phyloP scores from a whole-genome alignment of 2,888 invertebrate genomes.

The Nymphalis c-album region DNA sequence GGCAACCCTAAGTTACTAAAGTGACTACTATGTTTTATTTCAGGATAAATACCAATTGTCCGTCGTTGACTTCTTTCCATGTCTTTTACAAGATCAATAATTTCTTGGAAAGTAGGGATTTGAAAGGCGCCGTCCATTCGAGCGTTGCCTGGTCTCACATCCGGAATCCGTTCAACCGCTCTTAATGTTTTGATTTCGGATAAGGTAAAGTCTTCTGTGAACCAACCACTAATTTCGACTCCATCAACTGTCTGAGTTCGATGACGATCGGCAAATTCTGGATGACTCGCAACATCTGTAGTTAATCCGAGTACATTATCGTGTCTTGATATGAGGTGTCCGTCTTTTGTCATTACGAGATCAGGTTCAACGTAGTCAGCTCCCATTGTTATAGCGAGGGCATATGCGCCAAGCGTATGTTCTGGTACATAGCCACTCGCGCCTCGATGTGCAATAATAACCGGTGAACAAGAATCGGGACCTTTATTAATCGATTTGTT shows the following conservation, averaged over 20 bases:
- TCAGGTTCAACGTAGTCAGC: slow-evolving; percentile 74
- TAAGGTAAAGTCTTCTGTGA: slow-evolving; percentile 73
- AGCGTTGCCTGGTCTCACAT: slow-evolving; percentile 64
- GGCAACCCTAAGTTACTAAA: slow-evolving; percentile 62
- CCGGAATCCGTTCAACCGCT: slow-evolving; percentile 67
- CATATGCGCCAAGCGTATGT: slow-evolving; percentile 71
- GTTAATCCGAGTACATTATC: slow-evolving; percentile 68
- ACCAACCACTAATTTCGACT: slow-evolving; percentile 60
- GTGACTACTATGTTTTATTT: slow-evolving; percentile 70
- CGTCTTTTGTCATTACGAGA: slow-evolving; percentile 70
- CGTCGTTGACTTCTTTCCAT: slow-evolving; percentile 60
- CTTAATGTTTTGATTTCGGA: slow-evolving; percentile 68
- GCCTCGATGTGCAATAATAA: slow-evolving; percentile 70
- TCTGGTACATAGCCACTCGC: slow-evolving; percentile 74
- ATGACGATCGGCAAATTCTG: slow-evolving; percentile 63
- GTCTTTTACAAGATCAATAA: slow-evolving; percentile 67
- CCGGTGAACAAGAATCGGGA: slow-evolving; percentile 59
- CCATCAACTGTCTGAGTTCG: slow-evolving; percentile 65
- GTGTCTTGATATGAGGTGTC: slow-evolving; percentile 67
- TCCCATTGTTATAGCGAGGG: slow-evolving; percentile 71
- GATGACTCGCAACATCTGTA: slow-evolving; percentile 60
- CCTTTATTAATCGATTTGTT: slow-evolving; percentile 32
- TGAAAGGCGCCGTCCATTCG: slow-evolving; percentile 62
- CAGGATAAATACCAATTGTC: slow-evolving; percentile 68
- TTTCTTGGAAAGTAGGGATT: slow-evolving; percentile 70